Evolutionary conservation across 2,797 vertebrate species (phyloP).

Genomic region (Anniella stebbinsi): DNA sequence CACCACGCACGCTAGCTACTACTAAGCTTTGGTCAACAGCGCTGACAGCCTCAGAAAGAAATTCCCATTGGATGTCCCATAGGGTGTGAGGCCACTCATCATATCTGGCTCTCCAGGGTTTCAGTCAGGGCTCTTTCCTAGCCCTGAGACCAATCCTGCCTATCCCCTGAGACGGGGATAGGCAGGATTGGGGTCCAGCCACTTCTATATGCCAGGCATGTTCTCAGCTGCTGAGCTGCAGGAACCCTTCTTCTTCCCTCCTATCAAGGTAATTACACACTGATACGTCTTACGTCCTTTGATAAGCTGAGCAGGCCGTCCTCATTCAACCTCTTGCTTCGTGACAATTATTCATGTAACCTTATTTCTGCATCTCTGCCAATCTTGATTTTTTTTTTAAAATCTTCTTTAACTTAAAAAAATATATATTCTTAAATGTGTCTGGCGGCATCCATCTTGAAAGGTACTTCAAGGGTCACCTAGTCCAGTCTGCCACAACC

Average conservation of each 20-base stretch:
- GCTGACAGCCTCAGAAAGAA: too few relatives aligned
- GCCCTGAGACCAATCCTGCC: neutral
- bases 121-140: neutral
- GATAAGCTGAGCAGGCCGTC: conserved; percentile 2
- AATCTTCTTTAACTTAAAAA: neutral
- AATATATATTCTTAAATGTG: neutral
- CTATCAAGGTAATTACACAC: conserved; percentile 2
- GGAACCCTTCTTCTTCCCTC: neutral
- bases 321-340: conserved; percentile 11
- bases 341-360: conserved; percentile 3
- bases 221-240: neutral
- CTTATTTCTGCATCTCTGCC: conserved; percentile 2
- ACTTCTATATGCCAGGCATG: too few relatives aligned
- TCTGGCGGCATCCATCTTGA: neutral
- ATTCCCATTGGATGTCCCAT: too few relatives aligned
- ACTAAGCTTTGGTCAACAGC: too few relatives aligned
- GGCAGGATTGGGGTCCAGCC: fast-evolving
- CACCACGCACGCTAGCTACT: too few relatives aligned
- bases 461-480: neutral
- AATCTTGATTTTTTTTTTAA: neutral
- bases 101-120: too few relatives aligned
- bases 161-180: too few relatives aligned
- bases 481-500: neutral
- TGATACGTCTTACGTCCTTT: neutral
- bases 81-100: too few relatives aligned